These are phyloP conservation scores for Agrotis ipsilon DNA, from an alignment of 2,888 invertebrate genomes.

Conservation along the genomic window DNA sequence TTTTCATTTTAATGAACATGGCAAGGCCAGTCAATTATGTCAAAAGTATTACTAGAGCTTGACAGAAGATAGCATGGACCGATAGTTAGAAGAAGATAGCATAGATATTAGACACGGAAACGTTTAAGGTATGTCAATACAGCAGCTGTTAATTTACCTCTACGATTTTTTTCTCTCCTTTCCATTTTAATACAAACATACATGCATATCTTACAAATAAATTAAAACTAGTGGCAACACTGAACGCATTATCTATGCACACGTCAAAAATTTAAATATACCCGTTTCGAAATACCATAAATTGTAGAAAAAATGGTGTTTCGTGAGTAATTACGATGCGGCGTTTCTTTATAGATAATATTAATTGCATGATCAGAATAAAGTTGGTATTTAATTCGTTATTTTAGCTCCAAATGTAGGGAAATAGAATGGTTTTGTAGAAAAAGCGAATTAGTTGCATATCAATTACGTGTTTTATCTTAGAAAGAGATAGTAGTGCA, in stretches of 20 bases:
- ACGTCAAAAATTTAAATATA: conserved; percentile 54
- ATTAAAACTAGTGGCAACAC: conserved; percentile 36
- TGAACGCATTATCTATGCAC: conserved; percentile 44
- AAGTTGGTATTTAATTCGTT: conserved; percentile 34
- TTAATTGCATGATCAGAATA: conserved; percentile 44
- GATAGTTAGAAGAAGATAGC: too few species aligned
- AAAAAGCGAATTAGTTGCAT: conserved; percentile 27
- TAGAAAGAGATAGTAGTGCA: conserved; percentile 26
- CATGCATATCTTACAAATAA: conserved; percentile 17
- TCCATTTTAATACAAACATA: background rate
- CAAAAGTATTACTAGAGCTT: background rate
- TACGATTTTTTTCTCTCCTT: background rate
- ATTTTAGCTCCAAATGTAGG: conserved; percentile 17
- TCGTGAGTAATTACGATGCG: conserved; percentile 48
- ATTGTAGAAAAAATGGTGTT: conserved; percentile 50
- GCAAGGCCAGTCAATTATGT: background rate
- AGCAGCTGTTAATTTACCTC: background rate
- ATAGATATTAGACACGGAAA: background rate
- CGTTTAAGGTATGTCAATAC: background rate
- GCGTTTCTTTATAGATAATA: conserved; percentile 55
- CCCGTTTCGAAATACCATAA: conserved; percentile 54
- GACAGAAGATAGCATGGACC: too few species aligned
- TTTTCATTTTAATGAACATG: background rate
- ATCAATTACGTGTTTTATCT: conserved; percentile 42
- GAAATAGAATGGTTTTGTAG: conserved; percentile 17